Base-by-base conservation (phyloP, 2,888 invertebrate genomes). In the Lysandra bellargus region DNA sequence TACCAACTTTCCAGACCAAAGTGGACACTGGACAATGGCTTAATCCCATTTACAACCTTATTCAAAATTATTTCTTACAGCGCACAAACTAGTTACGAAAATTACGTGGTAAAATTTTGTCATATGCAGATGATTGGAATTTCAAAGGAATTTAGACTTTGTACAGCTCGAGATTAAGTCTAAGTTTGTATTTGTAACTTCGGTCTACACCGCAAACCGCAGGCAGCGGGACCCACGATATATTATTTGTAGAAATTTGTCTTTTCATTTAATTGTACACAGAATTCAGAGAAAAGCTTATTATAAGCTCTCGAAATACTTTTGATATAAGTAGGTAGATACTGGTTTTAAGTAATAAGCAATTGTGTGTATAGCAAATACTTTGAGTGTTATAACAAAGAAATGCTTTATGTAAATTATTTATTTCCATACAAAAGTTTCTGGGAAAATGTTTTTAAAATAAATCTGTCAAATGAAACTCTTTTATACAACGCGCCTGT, bases 181-280 rank as follows among this genome's bases (percentile, higher is more conserved):
- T 30, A 80, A 4, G n/a, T 57, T 49, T 72, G 79, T 30, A 78
- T 80, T 33, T 78, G 78, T 79, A 78, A 80, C 81, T 80, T 80
- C 80, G 81, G 78, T 80, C 86, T 80, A 84, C 85, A 86, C 90
- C 89, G 82, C 88, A 87, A 85, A 88, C 90, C 90, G 83, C 89
- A 89, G 88, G 86, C 90, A 90, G 87, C 90, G 89, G 90, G 85
- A 87, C 85, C 86, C 82, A 83, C 86, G 89, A 87, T 88, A 88
- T 86, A 80, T 86, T 86, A 85, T 84, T 86, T 84, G 85, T 86
- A 88, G 86, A 86, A 86, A 89, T 88, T 86, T 82, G 81, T 81
- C 80, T 83, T 74, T 60, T 80, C 64, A 75, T 79, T 79, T 75
- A 75, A 79, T 75, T 60, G 53, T 76, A 53, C 53, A 75, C 49